phyloP scores from a whole-genome alignment of 2,113 vertebrate species.

The mouse (Mus musculus) region DNA sequence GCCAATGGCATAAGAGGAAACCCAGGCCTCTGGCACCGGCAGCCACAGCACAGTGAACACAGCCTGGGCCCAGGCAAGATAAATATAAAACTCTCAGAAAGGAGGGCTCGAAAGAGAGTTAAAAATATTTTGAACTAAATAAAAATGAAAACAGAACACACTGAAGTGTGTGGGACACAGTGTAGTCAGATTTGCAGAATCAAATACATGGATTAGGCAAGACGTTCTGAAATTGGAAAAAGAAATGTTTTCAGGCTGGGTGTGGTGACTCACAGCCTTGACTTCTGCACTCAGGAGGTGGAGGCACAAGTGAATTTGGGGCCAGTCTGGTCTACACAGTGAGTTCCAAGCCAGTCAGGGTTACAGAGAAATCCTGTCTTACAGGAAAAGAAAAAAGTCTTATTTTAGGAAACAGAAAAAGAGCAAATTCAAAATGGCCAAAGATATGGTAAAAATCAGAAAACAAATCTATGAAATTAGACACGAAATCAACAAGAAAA shows the following conservation, averaged over 20 bases:
- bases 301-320: neutral
- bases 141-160: constrained; percentile 33
- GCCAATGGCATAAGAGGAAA: neutral
- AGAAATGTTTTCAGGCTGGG: neutral
- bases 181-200: neutral
- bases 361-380: neutral
- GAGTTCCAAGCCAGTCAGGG: neutral
- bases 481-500: constrained; percentile 40
- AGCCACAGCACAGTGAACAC: neutral
- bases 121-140: constrained; percentile 48
- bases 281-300: neutral
- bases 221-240: neutral
- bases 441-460: constrained; percentile 38
- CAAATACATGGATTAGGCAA: neutral
- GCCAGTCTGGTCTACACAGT: neutral
- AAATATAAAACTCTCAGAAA: constrained; percentile 20
- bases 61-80: neutral
- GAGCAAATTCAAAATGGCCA: constrained; percentile 10
- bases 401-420: constrained; percentile 32
- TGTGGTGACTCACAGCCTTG: neutral
- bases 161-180: neutral
- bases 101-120: constrained; percentile 1
- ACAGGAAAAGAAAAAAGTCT: neutral
- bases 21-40: neutral
- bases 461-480: constrained; percentile 37